Evolutionary conservation across 2,888 invertebrate genomes (phyloP), one percentile per base, ranked within the genome.

Genomic region (Diabrotica balteata): DNA sequence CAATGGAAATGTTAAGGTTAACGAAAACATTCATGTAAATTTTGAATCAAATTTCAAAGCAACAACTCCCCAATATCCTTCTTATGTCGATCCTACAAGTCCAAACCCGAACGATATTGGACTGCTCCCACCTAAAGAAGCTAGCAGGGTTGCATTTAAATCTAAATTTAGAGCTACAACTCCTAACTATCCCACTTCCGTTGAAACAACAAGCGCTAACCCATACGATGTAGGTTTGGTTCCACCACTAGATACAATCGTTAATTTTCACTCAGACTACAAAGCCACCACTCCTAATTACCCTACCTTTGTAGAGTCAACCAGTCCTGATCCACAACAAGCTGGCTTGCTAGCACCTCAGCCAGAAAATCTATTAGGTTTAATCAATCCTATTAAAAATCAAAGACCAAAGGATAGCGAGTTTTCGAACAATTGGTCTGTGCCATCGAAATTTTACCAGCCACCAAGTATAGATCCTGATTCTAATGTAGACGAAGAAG

Each of bases 131-230:
- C 80, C 79, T 7, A 68, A 61, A 42, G 59, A 66, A 54, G 44
- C 57, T n/a, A 60, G 49, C 57, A 22, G 42, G 45, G 75, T 77
- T 8, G 77, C 77, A 55, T 78, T 78, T 59, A 59, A 68, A 22
- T 79, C 78, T 0, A 73, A 75, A 9, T 79, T 77, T 61, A 75
- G 76, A 69, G 79, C 78, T 7, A 79, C 80, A 7, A 79, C 79
- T 9, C 80, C 80, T 7, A 76, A 74, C 8, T 80, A 80, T 66
- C 81, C 81, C 7, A 69, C 60, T 63, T 70, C 68, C 42, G 80
- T 80, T 4, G 79, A 79, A 50, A 17, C 76, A 3, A 79, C 79
- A 6, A 76, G 77, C 46, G 76, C 74, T 4, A 70, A 77, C 69
- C 78, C 79, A 22, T 68, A 67, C 54, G 71, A 75, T 49, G 74